Percentiles rank a stretch among this genome's conserved stretches.
phyloP scores from a whole-genome alignment of 2,888 invertebrate genomes.

The Limenitis camilla region DNA sequence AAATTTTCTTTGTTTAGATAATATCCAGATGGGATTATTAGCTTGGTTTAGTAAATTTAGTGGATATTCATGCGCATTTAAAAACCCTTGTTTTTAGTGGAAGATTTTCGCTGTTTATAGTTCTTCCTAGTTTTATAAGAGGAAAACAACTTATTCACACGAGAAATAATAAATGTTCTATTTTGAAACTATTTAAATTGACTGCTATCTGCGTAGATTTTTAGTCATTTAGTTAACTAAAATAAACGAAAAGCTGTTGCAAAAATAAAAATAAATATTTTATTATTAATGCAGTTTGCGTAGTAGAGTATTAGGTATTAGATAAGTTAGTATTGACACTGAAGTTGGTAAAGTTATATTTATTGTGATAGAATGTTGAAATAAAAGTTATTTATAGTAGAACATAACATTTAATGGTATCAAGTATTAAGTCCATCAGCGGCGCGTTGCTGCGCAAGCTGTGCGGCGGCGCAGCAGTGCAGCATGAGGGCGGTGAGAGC shows the following conservation, averaged over 20 bases:
- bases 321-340: no score
- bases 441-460: slow-evolving; percentile 76
- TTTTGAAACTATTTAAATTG: no score
- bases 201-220: neutral
- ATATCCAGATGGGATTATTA: slow-evolving; percentile 35
- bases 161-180: no score
- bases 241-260: no score
- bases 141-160: no score
- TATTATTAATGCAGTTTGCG: no score
- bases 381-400: slow-evolving; percentile 12
- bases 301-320: neutral
- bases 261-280: no score
- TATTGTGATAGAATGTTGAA: neutral
- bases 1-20: slow-evolving; percentile 46
- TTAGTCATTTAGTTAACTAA: neutral
- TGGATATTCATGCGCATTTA: no score
- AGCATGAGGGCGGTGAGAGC: slow-evolving; percentile 94
- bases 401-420: slow-evolving; percentile 40
- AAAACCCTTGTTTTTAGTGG: no score
- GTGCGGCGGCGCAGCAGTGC: slow-evolving; percentile 95
- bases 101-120: no score
- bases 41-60: neutral
- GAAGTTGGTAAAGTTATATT: neutral
- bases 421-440: slow-evolving; percentile 41
- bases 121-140: no score